phyloP scores from a whole-genome alignment of 2,113 vertebrate species.

The Empidonax alnorum region DNA sequence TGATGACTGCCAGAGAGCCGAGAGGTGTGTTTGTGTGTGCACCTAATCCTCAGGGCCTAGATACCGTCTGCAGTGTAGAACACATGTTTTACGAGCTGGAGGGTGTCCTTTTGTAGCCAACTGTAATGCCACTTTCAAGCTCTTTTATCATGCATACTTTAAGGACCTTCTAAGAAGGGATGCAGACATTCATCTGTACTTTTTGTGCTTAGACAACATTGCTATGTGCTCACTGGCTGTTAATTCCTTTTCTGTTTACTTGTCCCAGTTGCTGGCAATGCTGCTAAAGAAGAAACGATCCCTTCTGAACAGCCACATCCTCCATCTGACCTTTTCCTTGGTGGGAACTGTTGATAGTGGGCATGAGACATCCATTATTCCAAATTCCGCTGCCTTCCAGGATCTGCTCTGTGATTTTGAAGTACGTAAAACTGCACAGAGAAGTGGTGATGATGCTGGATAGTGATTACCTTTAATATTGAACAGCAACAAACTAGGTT shows the following conservation, averaged over 20 bases:
- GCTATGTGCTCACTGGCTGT: neutral
- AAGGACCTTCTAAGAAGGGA: neutral
- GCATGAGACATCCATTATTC: conserved; percentile 97
- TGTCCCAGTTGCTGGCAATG: conserved; percentile 91
- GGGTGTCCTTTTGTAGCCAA: neutral
- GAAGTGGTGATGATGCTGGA: neutral
- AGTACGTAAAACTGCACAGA: conserved; percentile 69
- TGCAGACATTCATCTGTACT: neutral
- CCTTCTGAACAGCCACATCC: conserved; percentile 97
- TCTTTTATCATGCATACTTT: neutral
- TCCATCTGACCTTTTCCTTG: conserved; percentile 97
- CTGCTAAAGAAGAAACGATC: conserved; percentile 95
- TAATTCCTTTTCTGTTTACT: conserved; percentile 10
- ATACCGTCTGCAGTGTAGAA: neutral
- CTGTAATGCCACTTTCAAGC: neutral
- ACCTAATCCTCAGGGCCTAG: neutral
- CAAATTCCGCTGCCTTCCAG: conserved; percentile 97
- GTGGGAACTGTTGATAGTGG: conserved; percentile 98
- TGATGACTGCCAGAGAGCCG: neutral
- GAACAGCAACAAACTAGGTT: neutral
- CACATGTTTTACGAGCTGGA: neutral
- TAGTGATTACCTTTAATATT: neutral
- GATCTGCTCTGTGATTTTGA: conserved; percentile 98
- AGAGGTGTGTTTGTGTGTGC: no score
- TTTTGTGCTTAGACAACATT: neutral